Conservation (phyloP, 1,140 invertebrate species). For the Pseudomyrmex cubaensis region DNA sequence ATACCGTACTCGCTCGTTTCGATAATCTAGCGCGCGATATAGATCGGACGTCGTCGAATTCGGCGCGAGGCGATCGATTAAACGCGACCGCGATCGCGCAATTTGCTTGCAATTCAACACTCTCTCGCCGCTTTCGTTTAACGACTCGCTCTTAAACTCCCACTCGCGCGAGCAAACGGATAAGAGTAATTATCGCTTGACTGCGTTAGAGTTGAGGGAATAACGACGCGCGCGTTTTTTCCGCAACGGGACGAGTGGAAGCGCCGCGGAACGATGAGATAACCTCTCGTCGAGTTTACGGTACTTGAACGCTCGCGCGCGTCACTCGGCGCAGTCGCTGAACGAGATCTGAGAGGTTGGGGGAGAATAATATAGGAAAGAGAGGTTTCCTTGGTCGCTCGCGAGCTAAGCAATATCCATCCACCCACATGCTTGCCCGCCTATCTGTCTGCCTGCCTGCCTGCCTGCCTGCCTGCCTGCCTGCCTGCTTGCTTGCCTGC, state of each 20-base stretch:
- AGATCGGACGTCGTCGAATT: constrained; percentile 2
- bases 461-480: constrained; percentile 81
- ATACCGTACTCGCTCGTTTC: neutral
- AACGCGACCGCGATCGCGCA: neutral
- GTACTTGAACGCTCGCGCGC: constrained; percentile 71
- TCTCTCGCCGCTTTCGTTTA: constrained; percentile 9
- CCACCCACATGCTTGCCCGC: constrained; percentile 82
- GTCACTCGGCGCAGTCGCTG: constrained; percentile 74
- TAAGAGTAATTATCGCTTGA: neutral
- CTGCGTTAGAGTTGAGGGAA: neutral
- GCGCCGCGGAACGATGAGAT: neutral
- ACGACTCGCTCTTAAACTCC: neutral
- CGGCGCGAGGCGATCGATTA: constrained; percentile 33
- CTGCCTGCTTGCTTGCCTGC: constrained; percentile 78
- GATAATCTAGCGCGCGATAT: constrained; percentile 1
- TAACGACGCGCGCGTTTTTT: neutral
- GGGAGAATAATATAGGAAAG: constrained; percentile 83
- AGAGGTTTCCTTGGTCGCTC: constrained; percentile 77
- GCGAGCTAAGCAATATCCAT: constrained; percentile 84
- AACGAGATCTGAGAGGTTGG: constrained; percentile 76
- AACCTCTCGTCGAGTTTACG: constrained; percentile 20
- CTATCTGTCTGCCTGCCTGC: constrained; percentile 75
- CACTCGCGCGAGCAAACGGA: neutral
- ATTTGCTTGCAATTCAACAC: constrained; percentile 5
- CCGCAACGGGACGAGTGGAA: neutral